These are phyloP conservation scores for Glomeris marginata DNA, from an alignment of 2,888 invertebrate genomes.

Conservation along the genomic window DNA sequence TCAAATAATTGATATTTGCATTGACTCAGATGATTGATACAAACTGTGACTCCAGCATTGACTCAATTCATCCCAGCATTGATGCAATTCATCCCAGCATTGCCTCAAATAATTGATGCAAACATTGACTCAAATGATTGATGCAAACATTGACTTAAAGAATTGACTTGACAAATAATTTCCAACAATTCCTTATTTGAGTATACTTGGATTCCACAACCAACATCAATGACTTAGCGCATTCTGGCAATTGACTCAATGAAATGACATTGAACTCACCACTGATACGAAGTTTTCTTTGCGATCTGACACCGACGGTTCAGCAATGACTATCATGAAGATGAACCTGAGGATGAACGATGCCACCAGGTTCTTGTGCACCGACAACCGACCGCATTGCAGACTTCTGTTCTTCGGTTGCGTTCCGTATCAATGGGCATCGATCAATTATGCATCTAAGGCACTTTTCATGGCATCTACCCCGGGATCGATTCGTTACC, in stretches of 20 bases:
- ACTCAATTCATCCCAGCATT: too few species aligned
- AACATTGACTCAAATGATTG: too few species aligned
- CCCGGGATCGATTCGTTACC: slow-evolving; percentile 25
- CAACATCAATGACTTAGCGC: neutral
- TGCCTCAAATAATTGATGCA: too few species aligned
- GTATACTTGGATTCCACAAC: neutral
- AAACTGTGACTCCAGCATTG: too few species aligned
- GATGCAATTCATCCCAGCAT: too few species aligned
- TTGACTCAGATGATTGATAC: too few species aligned
- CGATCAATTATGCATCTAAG: too few species aligned
- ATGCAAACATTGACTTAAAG: too few species aligned
- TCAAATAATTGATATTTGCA: too few species aligned
- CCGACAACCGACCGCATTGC: slow-evolving; percentile 30
- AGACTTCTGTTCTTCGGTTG: slow-evolving; percentile 29
- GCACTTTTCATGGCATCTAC: too few species aligned
- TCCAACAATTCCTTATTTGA: neutral
- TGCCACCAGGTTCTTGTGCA: slow-evolving; percentile 31
- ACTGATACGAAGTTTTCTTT: slow-evolving; percentile 10
- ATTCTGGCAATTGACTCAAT: slow-evolving; percentile 1
- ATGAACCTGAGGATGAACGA: slow-evolving; percentile 33
- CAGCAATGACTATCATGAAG: slow-evolving; percentile 30
- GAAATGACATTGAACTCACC: neutral
- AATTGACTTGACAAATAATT: too few species aligned
- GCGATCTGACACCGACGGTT: slow-evolving; percentile 29
- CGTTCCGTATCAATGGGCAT: too few species aligned